Base-by-base conservation (phyloP, 2,888 invertebrate genomes). In the Morpho deidamia region DNA sequence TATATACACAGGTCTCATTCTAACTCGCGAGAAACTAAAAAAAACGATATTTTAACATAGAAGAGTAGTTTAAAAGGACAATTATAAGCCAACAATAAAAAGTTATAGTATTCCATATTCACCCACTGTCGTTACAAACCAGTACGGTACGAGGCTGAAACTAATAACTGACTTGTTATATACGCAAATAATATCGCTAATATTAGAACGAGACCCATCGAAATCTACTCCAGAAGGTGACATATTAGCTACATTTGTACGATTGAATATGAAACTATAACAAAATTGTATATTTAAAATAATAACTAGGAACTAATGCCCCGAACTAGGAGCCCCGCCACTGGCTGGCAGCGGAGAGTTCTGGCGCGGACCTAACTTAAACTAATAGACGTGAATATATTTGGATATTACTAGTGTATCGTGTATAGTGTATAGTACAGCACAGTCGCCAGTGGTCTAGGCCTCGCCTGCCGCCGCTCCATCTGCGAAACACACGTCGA, bases 221-320 rank as follows among this genome's bases (percentile, higher is more conserved):
- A 44, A 43, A 37, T 69, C 64, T 66, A 76, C 59, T 65, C 82
- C 85, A 87, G 83, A 81, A 86, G 83, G 82, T 83, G 86, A 84
- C 85, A 65, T 67, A 60, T 41, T 51, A 76, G 72, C 70, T 79
- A 79, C 71, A 75, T 81, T 83, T 82, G 83, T 81, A 82, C 76
- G 81, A 44, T 53, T 40, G 46, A 55, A 23, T 49, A 11, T 11
- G 23, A 50, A 40, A 53, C 40, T 12, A 43, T 53, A 49, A 46
- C 12, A 37, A 33, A 41, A 47, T 1, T 32, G 23, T 37, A 38
- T 23, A 39, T 11, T 40, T 14, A 58, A 63, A 11, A 42, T 33
- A 37, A 14, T 39, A 55, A 44, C 47, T 71, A 79, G 75, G 74
- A 78, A 76, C 75, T 69, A 60, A 66, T 66, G 70, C 70, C 74